Evolutionary conservation across 2,797 vertebrate genomes (phyloP).

Genomic region (Myiotriccus ornatus): DNA sequence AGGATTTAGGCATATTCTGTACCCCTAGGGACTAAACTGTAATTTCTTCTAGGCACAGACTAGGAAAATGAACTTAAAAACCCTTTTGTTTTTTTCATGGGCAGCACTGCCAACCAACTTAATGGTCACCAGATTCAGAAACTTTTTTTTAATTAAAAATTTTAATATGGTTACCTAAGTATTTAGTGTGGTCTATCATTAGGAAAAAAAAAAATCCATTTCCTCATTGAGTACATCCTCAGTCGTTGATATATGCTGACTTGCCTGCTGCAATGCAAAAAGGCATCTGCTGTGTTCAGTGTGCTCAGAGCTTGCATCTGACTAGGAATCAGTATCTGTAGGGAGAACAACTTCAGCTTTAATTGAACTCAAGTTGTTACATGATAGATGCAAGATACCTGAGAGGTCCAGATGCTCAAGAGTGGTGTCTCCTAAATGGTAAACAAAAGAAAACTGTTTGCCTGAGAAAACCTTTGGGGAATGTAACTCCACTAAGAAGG

Average conservation of each 20-base stretch:
- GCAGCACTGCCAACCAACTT: not conserved
- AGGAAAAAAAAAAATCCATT: not conserved
- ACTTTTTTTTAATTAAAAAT: not conserved
- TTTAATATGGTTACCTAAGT: not conserved
- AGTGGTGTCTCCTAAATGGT: not conserved
- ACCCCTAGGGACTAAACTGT: not conserved
- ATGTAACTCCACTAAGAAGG: not conserved
- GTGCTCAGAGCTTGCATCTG: not conserved
- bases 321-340: not conserved
- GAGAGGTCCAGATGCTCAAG: not conserved
- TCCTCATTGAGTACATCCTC: not conserved
- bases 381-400: not conserved
- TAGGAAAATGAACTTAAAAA: not conserved
- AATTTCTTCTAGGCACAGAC: not conserved
- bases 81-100: not conserved
- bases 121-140: not conserved
- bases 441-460: rapidly evolving
- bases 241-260: not conserved
- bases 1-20: not conserved
- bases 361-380: not conserved
- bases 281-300: not conserved
- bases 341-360: not conserved
- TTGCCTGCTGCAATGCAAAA: not conserved
- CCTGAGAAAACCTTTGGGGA: not conserved
- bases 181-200: not conserved